Base-by-base conservation (phyloP, 2,797 vertebrate genomes). In the Peromyscus nudipes region DNA sequence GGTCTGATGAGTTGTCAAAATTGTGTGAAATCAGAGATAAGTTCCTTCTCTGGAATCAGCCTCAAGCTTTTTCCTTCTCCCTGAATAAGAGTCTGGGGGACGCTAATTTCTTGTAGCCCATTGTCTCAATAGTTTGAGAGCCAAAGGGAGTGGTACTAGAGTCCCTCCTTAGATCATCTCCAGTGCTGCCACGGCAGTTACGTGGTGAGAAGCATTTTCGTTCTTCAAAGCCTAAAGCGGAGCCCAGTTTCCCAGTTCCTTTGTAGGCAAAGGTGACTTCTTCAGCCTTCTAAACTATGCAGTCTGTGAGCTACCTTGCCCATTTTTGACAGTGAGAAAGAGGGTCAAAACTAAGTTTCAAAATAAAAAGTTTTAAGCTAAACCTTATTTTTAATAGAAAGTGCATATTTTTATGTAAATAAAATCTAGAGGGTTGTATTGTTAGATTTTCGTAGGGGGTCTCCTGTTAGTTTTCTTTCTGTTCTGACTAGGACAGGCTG, bases 301-400 rank as follows among this genome's bases (percentile, higher is more conserved):
- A 92, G 3, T 31, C 40, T 37, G 23, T 13, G 25, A 93, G 60
- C n/a, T 64, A 34, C 96, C 81, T 82, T 2, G 11, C 67, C 11
- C 43, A 37, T 19, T 92, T 75, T 43, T 55, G 37, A 64, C 8
- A 2, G 40, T 96, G 2, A 37, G 11, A 92, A 6, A 49, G 75
- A 96, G 43, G 23, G 40, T 91, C 81, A 83, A 97, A 95, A 62
- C 46, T 64, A 57, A 67, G 43, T 49, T 49, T 49, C 11, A 83
- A 83, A 92, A 69, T 0, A 46, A 73, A 88, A 79, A 37, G 14
- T 73, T 96, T 76, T 94, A 83, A 19, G 95, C 23, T 90, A 3
- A 85, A 98, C 76, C 65, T 52, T 92, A 57, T 97, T 34, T 55
- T 34, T 60, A 95, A 96, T 34, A 64, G 96, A 95, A 92, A 83